These are phyloP conservation scores for Hirudo medicinalis DNA, from an alignment of 1,140 invertebrate species.

Conservation along the genomic window DNA sequence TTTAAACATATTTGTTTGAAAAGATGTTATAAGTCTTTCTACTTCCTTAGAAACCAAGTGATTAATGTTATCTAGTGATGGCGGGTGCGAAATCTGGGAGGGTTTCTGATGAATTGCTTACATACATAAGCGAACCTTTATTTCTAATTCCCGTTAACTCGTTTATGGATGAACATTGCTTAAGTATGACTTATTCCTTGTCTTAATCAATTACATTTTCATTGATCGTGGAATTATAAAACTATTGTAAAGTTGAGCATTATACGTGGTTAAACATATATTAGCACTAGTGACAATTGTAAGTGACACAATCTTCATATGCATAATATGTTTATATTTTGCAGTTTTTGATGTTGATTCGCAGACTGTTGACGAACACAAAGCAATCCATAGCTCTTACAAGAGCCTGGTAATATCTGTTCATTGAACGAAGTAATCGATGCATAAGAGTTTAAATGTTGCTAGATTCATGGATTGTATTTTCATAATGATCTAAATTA, in stretches of 20 bases:
- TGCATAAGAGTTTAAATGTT: background rate
- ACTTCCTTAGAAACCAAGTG: too few relatives aligned
- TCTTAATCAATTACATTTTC: background rate
- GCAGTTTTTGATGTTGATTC: constrained; percentile 7
- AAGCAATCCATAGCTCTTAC: constrained; percentile 4
- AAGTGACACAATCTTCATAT: background rate
- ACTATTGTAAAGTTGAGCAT: background rate
- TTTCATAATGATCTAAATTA: background rate
- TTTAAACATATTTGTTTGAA: too few relatives aligned
- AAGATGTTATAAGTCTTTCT: too few relatives aligned
- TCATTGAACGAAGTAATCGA: background rate
- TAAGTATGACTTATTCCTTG: constrained; percentile 29
- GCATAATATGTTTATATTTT: background rate
- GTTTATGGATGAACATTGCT: constrained; percentile 34
- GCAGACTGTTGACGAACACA: background rate
- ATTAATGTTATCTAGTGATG: too few relatives aligned
- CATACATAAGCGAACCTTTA: constrained; percentile 23
- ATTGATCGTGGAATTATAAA: constrained; percentile 9
- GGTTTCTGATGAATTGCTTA: constrained; percentile 23
- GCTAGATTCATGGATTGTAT: background rate
- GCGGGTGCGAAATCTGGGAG: too few relatives aligned
- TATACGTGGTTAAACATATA: constrained; percentile 21
- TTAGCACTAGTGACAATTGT: background rate
- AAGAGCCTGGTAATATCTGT: background rate
- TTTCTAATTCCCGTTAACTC: constrained; percentile 35